These are phyloP conservation scores for Hirtodrosophila cameraria DNA, from an alignment of 2,888 invertebrate species.

Conservation along the genomic window DNA sequence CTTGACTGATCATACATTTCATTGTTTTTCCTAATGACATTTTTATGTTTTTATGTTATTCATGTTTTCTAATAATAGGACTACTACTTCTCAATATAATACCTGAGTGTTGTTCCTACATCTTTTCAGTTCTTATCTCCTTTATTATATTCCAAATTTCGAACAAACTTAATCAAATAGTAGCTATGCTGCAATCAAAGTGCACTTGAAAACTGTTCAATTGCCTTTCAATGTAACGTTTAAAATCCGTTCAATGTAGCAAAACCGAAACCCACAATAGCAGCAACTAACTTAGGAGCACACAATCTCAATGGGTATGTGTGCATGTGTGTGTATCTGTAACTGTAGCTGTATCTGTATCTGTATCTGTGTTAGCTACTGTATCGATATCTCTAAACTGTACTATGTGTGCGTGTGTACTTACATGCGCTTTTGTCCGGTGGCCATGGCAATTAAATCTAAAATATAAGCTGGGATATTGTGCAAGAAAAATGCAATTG, in stretches of 20 bases:
- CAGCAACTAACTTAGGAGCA: constrained; percentile 49
- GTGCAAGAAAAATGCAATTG: constrained; percentile 83
- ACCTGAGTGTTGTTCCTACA: no score
- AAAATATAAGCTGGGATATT: constrained; percentile 84
- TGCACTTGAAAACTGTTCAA: constrained; percentile 44
- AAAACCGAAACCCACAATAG: constrained; percentile 53
- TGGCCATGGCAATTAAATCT: constrained; percentile 84
- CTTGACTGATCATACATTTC: no score
- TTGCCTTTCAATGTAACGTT: constrained; percentile 73
- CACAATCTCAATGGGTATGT: constrained; percentile 28
- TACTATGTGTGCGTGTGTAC: constrained; percentile 54
- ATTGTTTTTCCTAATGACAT: no score
- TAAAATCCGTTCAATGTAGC: constrained; percentile 66
- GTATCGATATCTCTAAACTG: constrained; percentile 11
- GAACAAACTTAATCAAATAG: background rate
- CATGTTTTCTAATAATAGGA: no score
- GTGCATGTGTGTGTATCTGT: background rate
- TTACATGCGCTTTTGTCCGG: constrained; percentile 84
- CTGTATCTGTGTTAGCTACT: constrained; percentile 1
- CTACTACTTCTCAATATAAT: no score
- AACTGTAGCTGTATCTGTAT: background rate
- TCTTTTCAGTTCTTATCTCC: no score
- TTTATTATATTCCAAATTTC: no score
- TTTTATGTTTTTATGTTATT: no score
- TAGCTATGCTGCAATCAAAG: background rate